These are phyloP conservation scores for Cotesia congregata DNA, from an alignment of 2,888 invertebrate species.

Conservation along the genomic window DNA sequence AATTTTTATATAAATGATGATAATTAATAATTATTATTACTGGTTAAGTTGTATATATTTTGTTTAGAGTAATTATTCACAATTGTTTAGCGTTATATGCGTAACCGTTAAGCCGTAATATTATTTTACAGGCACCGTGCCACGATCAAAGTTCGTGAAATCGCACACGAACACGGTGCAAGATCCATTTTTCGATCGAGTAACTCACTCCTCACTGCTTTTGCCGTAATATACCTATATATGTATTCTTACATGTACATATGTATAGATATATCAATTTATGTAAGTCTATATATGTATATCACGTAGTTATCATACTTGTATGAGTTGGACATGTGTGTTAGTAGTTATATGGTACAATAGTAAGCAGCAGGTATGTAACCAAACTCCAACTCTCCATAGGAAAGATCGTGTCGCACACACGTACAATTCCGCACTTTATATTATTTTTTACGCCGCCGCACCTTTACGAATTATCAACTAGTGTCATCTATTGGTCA, in stretches of 20 bases:
- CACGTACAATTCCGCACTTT: neutral
- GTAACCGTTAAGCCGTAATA: conserved; percentile 40
- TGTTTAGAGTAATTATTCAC: conserved; percentile 20
- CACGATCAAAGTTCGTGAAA: conserved; percentile 50
- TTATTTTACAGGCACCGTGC: conserved; percentile 43
- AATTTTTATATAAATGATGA: conserved; percentile 38
- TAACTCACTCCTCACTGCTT: conserved; percentile 27
- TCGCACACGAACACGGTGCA: conserved; percentile 53
- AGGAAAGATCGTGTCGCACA: neutral
- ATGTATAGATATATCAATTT: neutral
- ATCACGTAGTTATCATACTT: neutral
- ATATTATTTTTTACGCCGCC: neutral
- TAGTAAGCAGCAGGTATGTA: neutral
- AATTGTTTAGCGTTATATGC: conserved; percentile 12
- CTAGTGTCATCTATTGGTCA: neutral
- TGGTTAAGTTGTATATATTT: conserved; percentile 43
- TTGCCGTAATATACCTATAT: conserved; percentile 8
- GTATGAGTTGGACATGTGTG: too few species aligned
- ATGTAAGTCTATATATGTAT: conserved; percentile 8
- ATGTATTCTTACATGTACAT: conserved; percentile 3
- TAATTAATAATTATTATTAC: neutral
- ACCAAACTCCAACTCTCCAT: neutral
- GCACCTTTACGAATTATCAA: neutral
- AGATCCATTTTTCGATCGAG: conserved; percentile 60
- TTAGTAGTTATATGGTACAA: neutral